Evolutionary conservation across 2,113 vertebrate genomes (phyloP), one percentile per base, ranked within the genome.

Genomic region (Vulpes lagopus): DNA sequence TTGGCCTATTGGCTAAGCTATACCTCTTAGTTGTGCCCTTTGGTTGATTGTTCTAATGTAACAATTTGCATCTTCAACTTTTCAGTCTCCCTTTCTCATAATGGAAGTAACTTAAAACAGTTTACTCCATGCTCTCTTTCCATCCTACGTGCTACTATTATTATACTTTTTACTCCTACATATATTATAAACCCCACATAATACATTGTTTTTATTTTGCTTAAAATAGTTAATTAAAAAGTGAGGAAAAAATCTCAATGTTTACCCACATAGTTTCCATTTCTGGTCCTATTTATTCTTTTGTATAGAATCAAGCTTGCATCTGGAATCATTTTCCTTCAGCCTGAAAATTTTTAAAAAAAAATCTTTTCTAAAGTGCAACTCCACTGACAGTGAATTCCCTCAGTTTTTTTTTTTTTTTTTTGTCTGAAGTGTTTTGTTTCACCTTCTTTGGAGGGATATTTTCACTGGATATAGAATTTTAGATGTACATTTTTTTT

Each of bases 271-370:
- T 73, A 76, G 64, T 96, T 91, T 95, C 74, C 71, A 95, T 91
- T 95, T 91, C 59, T 94, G 64, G 53, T 71, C 25, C 53, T 73
- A 65, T 91, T 87, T 95, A 92, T 85, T 76, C 71, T 88, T 96
- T 97, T 95, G 82, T 85, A 86, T 89, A 60, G 73, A 85, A 81
- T 91, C 22, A 89, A 15, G 5, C 19, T 60, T 91, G 59, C 49
- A 89, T 94, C 38, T 97, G 79, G 55, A 96, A 79, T 91, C 22
- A 78, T 55, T 94, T 96, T 95, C 32, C 55, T 97, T 96, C 51
- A 59, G 30, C 19, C 85, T 57, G 23, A 85, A 97, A 55, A 92
- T 67, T 62, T 86, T 85, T 92, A 96, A 67, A 8, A 9, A 27
- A 16, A 76, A 96, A 74, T 91, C 57, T 95, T 95, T 73, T 51